phyloP scores from a whole-genome alignment of 2,113 vertebrate species.

The Syngnathus scovelli region DNA sequence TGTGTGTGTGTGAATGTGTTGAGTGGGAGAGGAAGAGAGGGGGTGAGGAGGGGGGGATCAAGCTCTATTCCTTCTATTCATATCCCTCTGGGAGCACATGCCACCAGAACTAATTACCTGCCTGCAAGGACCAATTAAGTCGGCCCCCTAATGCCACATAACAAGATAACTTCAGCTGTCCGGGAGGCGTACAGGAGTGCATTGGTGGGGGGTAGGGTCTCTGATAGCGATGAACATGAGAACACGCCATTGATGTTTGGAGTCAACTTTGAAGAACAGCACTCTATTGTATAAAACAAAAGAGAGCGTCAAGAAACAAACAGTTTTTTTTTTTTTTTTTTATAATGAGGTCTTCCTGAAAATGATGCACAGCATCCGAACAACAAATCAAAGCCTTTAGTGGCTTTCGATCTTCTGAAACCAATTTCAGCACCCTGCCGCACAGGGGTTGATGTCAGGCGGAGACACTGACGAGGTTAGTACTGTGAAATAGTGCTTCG shows the following conservation, averaged over 20 bases:
- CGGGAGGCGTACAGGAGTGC: conserved; percentile 6
- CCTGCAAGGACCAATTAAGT: conserved; percentile 53
- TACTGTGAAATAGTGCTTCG: conserved; percentile 41
- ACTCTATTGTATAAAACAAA: not conserved
- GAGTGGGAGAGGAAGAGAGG: conserved; percentile 23
- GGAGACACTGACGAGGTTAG: conserved; percentile 44
- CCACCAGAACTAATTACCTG: conserved; percentile 61
- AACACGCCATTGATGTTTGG: conserved; percentile 6
- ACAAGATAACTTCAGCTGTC: conserved; percentile 22
- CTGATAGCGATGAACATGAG: conserved; percentile 1
- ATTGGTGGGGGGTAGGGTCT: not conserved
- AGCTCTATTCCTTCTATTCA: conserved; percentile 36
- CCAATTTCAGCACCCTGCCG: conserved; percentile 16
- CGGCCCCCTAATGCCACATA: conserved; percentile 24
- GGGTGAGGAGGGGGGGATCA: conserved; percentile 19
- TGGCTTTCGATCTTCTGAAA: conserved; percentile 26
- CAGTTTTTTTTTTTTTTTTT: not conserved
- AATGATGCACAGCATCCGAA: not conserved
- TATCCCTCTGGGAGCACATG: conserved; percentile 54
- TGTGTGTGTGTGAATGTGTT: conserved; percentile 14
- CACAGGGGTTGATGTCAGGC: conserved; percentile 18
- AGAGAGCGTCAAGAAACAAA: not conserved
- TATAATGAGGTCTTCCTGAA: not conserved
- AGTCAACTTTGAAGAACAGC: conserved; percentile 8
- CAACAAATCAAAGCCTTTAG: conserved; percentile 13